Base-by-base conservation (phyloP, 2,888 invertebrate genomes). In the Lathronympha strigana region DNA sequence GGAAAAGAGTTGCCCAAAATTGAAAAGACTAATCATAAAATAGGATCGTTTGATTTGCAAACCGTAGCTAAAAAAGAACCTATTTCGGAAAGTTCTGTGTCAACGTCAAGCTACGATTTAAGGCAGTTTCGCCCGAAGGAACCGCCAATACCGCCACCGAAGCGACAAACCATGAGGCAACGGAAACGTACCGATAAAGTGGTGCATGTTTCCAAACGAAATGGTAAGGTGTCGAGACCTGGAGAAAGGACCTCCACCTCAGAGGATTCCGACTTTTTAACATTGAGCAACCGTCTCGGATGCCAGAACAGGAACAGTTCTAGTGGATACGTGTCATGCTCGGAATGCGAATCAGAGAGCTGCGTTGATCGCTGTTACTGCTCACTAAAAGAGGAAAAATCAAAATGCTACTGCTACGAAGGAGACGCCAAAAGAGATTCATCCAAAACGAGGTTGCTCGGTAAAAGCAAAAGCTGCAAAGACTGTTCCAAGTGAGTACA, bases 321-420 rank as follows among this genome's bases (percentile, higher is more conserved):
- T 6, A 94, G 94, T 74, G 94, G 94, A 73, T 97, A 97, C 79
- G 96, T 97, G 0, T 96, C 97, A 2, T 97, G 97, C 81, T 97
- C 97, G 45, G 97, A 97, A 83, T 97, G 97, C 79, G 97, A 97
- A 77, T 97, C 96, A 1, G 97, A 97, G 73, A 95, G 96, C 13
- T 97, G 97, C 77, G 95, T 96, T 0, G 97, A 97, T 79, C 95
- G 97, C 74, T 97, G 97, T 76, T 97, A 97, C 77, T 97, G 97
- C 78, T 96, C 97, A 2, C 77, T 96, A 66, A 95, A 94, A 21
- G 92, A 92, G 3, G 93, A 93, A 67, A 90, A 85, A 69, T 77
- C 84, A 1, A 95, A 94, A 79, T 95, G 95, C 71, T 95, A 94
- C 76, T 95, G 95, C 71, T 93, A 93, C 0, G 88, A 93, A 67